These are phyloP conservation scores for Eupsilia transversa DNA, from an alignment of 2,888 invertebrate species.

Conservation along the genomic window DNA sequence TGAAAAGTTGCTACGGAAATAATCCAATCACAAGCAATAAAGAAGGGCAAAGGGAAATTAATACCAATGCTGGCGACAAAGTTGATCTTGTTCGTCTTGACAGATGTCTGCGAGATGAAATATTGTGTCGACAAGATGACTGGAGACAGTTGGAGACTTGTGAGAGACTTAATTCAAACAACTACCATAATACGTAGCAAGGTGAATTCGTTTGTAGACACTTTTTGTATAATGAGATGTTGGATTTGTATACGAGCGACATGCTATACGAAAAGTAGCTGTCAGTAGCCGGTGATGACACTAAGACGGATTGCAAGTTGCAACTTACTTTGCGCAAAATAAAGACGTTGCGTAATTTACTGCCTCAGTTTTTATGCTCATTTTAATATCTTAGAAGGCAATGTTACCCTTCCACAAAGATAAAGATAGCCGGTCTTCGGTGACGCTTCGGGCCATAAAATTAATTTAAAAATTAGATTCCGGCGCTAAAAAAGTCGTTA, in stretches of 20 bases:
- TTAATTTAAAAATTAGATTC: conserved; percentile 55
- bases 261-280: conserved; percentile 45
- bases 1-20: conserved; percentile 83
- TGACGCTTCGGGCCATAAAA: conserved; percentile 47
- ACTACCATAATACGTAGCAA: conserved; percentile 58
- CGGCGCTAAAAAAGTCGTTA: conserved; percentile 41
- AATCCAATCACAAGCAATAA: conserved; percentile 87
- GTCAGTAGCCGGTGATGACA: conserved; percentile 42
- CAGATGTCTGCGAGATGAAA: conserved; percentile 86
- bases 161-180: conserved; percentile 69
- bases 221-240: conserved; percentile 51
- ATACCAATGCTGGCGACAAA: conserved; percentile 84
- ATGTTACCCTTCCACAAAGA: conserved; percentile 33
- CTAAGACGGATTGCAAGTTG: conserved; percentile 45
- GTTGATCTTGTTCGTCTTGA: conserved; percentile 84
- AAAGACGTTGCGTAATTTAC: conserved; percentile 30
- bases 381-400: conserved; percentile 43
- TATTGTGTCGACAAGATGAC: conserved; percentile 76
- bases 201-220: conserved; percentile 42
- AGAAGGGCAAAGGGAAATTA: conserved; percentile 85
- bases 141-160: conserved; percentile 66
- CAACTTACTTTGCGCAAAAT: conserved; percentile 38
- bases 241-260: conserved; percentile 53
- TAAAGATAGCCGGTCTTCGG: conserved; percentile 24
- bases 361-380: conserved; percentile 13